A percentile compares a stretch with the other conserved stretches of the same genome.
Conservation (phyloP, 2,113 vertebrate species). For the Sclerurus mexicanus region DNA sequence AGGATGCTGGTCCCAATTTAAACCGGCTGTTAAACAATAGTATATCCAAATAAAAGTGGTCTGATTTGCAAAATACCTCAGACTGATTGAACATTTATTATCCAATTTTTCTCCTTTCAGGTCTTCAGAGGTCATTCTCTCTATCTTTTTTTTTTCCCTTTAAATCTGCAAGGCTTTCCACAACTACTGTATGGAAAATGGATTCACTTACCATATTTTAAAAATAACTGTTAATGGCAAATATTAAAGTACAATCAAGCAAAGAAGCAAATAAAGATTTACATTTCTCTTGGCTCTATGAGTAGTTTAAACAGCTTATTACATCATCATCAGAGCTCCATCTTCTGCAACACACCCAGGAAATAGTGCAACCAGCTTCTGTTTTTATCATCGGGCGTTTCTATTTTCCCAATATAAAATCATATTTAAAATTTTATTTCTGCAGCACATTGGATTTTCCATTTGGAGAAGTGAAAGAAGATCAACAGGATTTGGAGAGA, state of each 20-base stretch:
- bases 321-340: background rate
- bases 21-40: constrained; percentile 79
- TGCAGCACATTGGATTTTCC: background rate
- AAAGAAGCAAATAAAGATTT: constrained; percentile 30
- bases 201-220: background rate
- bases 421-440: background rate
- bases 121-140: constrained; percentile 33
- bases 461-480: background rate
- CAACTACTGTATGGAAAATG: constrained; percentile 28
- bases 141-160: background rate
- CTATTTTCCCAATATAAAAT: background rate
- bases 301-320: background rate
- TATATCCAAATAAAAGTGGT: constrained; percentile 76
- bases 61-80: constrained; percentile 67
- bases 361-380: background rate
- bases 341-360: constrained; percentile 19
- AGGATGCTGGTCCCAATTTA: constrained; percentile 85
- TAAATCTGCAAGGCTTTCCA: background rate
- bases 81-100: constrained; percentile 48
- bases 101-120: constrained; percentile 41
- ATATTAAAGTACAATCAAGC: constrained; percentile 29
- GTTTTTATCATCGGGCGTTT: background rate
- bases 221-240: constrained; percentile 35
- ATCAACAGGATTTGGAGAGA: background rate
- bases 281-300: background rate